These are phyloP conservation scores for Pantherophis vulpinus DNA, from an alignment of 2,797 vertebrate species.

Conservation along the genomic window DNA sequence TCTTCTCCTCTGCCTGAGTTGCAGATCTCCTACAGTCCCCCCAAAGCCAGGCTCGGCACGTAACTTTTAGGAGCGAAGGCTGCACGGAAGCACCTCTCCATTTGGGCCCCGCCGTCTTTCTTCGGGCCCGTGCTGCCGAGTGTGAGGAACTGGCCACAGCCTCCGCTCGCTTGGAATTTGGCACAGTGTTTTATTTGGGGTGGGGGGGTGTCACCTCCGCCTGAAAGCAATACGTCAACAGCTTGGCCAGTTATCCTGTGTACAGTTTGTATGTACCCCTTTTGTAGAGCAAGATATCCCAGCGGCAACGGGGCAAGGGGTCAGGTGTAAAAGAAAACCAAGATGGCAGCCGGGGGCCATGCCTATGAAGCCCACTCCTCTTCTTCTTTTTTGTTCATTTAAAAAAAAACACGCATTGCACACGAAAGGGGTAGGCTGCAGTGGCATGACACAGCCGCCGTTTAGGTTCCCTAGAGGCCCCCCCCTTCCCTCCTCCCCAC, in stretches of 20 bases:
- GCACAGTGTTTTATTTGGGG: conserved; percentile 63
- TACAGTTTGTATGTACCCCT: conserved; percentile 59
- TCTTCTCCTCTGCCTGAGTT: conserved; percentile 49
- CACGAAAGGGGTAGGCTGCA: not conserved
- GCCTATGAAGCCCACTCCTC: not conserved
- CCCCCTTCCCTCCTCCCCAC: accelerated
- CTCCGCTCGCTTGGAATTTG: conserved; percentile 51
- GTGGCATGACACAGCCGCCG: not conserved
- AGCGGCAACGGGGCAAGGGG: not conserved
- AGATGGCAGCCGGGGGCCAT: not conserved
- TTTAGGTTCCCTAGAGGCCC: not conserved
- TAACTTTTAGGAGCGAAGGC: conserved; percentile 45
- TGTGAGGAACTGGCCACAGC: conserved; percentile 50
- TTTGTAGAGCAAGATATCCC: conserved; percentile 45
- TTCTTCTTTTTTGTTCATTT: not conserved
- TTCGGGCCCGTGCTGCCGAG: conserved; percentile 42
- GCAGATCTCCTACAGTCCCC: conserved; percentile 62
- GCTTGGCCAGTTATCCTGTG: conserved; percentile 64
- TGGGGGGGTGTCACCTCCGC: conserved; percentile 55
- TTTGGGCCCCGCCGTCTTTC: conserved; percentile 54
- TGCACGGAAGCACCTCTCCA: conserved; percentile 38
- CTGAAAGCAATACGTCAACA: conserved; percentile 67
- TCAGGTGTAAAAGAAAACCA: not conserved
- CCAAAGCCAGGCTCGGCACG: conserved; percentile 53
- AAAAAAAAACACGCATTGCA: not conserved